These are phyloP conservation scores for Sebastes fasciatus DNA, from an alignment of 2,113 vertebrate genomes.

Conservation along the genomic window DNA sequence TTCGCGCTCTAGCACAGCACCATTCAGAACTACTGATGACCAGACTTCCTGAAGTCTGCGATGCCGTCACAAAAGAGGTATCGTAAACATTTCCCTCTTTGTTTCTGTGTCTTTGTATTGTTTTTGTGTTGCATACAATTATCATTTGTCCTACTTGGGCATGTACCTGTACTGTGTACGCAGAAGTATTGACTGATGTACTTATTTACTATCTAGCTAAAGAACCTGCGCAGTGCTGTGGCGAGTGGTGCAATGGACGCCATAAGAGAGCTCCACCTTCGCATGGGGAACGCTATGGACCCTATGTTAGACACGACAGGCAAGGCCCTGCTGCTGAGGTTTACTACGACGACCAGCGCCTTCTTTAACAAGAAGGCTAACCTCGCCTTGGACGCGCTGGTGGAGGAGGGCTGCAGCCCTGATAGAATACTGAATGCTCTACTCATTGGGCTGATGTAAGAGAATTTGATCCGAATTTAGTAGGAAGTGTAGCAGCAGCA, in stretches of 20 bases:
- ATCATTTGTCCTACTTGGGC: neutral
- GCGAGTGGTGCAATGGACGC: neutral
- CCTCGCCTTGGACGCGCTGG: neutral
- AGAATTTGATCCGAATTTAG: neutral
- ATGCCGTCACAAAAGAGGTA: neutral
- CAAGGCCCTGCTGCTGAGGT: neutral
- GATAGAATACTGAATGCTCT: neutral
- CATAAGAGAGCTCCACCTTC: neutral
- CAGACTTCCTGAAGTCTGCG: neutral
- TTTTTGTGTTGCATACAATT: rapidly evolving
- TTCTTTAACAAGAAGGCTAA: conserved; percentile 4
- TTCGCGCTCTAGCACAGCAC: neutral
- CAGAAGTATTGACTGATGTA: conserved; percentile 3
- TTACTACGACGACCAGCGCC: neutral
- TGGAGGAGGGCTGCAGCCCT: neutral
- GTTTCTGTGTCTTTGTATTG: neutral
- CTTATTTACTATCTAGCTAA: conserved; percentile 1
- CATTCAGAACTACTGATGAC: neutral
- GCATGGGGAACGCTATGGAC: conserved; percentile 2
- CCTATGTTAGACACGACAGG: neutral
- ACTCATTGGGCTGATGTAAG: neutral
- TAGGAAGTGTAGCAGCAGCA: neutral
- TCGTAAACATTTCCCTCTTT: neutral
- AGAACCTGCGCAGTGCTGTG: neutral
- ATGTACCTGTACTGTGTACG: neutral